phyloP scores from a whole-genome alignment of 2,113 vertebrate genomes.

The Cavia porcellus region DNA sequence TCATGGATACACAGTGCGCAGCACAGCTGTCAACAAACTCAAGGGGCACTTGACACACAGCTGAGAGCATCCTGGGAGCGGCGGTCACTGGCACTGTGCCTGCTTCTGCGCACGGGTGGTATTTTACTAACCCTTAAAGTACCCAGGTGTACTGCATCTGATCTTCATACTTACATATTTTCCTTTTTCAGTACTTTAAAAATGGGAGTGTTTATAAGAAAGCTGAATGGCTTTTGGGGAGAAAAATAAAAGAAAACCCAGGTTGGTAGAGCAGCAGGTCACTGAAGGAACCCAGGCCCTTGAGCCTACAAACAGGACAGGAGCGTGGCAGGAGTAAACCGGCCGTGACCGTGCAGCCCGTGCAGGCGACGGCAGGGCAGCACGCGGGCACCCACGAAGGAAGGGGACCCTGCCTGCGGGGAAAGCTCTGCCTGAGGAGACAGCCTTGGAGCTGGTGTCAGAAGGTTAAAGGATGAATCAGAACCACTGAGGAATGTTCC shows the following conservation, averaged over 20 bases:
- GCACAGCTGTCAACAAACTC: background rate
- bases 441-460: background rate
- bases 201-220: background rate
- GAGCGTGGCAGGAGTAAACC: background rate
- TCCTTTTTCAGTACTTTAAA: background rate
- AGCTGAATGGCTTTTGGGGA: background rate
- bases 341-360: rapidly evolving
- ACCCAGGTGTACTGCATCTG: background rate
- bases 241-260: background rate
- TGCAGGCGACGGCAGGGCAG: background rate
- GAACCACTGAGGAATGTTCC: background rate
- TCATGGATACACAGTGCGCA: background rate
- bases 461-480: slow-evolving; percentile 39
- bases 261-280: background rate
- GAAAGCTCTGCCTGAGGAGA: background rate
- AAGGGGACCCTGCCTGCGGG: background rate
- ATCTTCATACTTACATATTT: background rate
- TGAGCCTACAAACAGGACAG: background rate
- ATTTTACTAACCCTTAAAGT: background rate
- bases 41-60: background rate
- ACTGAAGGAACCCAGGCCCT: background rate
- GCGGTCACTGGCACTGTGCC: background rate
- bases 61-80: background rate
- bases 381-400: background rate
- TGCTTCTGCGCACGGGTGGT: background rate